These are phyloP conservation scores for Phodopus roborovskii DNA, from an alignment of 2,113 vertebrate species.

Conservation along the genomic window DNA sequence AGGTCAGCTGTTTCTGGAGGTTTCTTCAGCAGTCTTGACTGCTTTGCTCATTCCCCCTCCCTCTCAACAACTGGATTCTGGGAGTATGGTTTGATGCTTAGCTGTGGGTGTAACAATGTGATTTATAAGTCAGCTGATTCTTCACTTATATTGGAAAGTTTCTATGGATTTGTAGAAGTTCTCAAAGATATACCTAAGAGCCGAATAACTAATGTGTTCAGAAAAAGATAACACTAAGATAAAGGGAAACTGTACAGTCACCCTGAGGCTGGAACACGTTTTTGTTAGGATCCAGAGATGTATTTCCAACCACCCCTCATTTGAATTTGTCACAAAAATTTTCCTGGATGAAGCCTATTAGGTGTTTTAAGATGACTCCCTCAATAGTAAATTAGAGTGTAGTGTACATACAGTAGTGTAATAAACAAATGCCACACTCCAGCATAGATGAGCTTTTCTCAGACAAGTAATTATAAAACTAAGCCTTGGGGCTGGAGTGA, in stretches of 20 bases:
- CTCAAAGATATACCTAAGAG: background rate
- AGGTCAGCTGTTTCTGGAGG: too few relatives aligned
- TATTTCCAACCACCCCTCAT: background rate
- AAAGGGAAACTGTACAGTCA: background rate
- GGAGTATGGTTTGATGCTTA: too few relatives aligned
- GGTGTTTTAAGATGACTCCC: background rate
- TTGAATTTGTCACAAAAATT: background rate
- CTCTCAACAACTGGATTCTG: too few relatives aligned
- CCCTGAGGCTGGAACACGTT: background rate
- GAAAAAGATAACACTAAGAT: background rate
- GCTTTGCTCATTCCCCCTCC: too few relatives aligned
- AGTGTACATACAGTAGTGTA: too few relatives aligned
- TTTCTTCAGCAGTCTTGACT: too few relatives aligned
- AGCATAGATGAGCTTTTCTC: too few relatives aligned
- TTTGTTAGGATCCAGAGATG: background rate
- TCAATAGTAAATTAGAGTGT: background rate
- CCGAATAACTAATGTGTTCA: background rate
- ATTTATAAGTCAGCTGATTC: background rate
- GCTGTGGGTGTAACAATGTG: too few relatives aligned
- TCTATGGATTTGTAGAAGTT: background rate
- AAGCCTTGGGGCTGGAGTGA: background rate
- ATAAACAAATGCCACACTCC: background rate
- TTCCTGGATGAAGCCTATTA: background rate
- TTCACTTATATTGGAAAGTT: background rate
- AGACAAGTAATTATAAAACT: background rate